Evolutionary conservation across 2,797 vertebrate genomes (phyloP), one percentile per base, ranked within the genome.

Genomic region (Gymnothorax javanicus): DNA sequence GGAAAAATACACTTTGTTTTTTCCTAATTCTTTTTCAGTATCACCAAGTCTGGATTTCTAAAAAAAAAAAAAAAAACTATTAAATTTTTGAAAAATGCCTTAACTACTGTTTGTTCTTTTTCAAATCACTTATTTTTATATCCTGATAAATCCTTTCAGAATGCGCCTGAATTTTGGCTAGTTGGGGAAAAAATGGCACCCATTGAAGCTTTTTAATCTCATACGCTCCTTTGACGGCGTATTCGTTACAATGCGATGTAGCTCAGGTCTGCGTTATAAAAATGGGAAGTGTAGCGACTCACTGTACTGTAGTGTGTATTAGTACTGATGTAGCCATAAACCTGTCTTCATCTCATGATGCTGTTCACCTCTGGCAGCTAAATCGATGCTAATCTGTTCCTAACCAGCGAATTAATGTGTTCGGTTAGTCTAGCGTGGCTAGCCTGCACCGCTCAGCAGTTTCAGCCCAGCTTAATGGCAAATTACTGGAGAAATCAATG

Each of bases 401-500:
- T 90, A 87, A 91, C 91, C 91, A 89, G 88, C 90, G 91, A 94
- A 93, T 95, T 92, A 91, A 94, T 94, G 91, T 89, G 86, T 58
- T 91, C 89, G 85, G 88, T 91, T 91, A 86, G 87, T 91, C 84
- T 88, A 87, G 90, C 91, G 87, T 67, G 20, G 82, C 89, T 69
- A 62, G 88, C 77, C 69, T 87, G 69, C 91, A 84, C 89, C 43
- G 81, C 92, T 94, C 93, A 94, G 92, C 92, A 91, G 90, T 95
- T 95, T 92, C 90, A 90, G 87, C 93, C 89, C 87, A 90, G 93
- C 93, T 92, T 89, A 83, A 91, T 94, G 94, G 91, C 91, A 92
- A 94, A 94, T 95, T 91, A 92, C 88, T 86, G 91, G 93, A 79
- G 91, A 92, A 95, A 94, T 96, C 94, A 88, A 88, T 94, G 92